Evolutionary conservation across 64 coral and sea anemone species (phyloP).

Genomic region (Anthopleura sola): DNA sequence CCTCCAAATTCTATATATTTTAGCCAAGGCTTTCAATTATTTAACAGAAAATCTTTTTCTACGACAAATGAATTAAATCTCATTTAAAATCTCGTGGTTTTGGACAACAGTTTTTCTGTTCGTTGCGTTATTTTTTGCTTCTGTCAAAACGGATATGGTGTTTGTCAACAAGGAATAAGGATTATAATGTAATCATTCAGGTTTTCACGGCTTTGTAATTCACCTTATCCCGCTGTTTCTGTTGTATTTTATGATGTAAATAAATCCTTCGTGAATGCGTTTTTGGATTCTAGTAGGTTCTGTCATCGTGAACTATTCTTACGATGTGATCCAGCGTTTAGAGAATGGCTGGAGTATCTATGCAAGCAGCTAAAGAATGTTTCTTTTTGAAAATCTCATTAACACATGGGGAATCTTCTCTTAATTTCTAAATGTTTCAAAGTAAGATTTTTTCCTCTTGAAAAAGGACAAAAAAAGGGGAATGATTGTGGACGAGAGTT

Average conservation of each 20-base stretch:
- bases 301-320: not conserved
- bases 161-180: not conserved
- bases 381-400: not conserved
- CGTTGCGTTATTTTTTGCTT: not conserved
- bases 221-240: not conserved
- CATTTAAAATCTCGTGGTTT: not conserved
- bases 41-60: not conserved
- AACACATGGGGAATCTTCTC: not conserved
- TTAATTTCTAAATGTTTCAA: not conserved
- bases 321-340: not conserved
- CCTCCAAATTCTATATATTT: not conserved
- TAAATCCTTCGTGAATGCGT: not conserved
- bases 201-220: not conserved
- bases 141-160: not conserved
- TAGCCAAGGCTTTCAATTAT: not conserved
- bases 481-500: too few species aligned
- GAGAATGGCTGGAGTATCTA: not conserved
- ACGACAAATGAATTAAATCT: not conserved
- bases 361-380: not conserved
- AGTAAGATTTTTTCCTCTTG: not conserved
- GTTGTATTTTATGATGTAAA: not conserved
- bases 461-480: not conserved
- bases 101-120: not conserved
- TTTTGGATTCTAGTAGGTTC: not conserved
- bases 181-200: not conserved